phyloP scores from a whole-genome alignment of 2,888 invertebrate species.

The Drosophila pseudotakahashii region DNA sequence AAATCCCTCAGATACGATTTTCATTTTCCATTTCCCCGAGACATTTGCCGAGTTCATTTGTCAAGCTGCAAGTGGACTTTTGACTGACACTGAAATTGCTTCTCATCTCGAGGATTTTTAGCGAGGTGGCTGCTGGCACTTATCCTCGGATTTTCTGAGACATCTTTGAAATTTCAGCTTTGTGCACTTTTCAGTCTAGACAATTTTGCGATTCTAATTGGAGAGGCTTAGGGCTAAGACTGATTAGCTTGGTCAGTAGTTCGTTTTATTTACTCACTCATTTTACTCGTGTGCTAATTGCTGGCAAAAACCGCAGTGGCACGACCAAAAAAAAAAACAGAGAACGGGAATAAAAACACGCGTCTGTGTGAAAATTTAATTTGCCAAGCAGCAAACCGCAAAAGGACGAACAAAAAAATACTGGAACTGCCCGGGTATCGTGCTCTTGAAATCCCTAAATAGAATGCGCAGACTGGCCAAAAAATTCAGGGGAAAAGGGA shows the following conservation, averaged over 20 bases:
- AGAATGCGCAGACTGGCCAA: conserved; percentile 51
- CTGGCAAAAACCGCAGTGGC: conserved; percentile 48
- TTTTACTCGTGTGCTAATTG: conserved; percentile 61
- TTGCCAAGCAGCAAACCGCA: conserved; percentile 39
- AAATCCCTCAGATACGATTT: conserved; percentile 10
- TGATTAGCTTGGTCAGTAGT: conserved; percentile 26
- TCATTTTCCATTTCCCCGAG: conserved; percentile 13
- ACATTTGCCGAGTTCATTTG: conserved; percentile 42
- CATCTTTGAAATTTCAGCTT: neutral
- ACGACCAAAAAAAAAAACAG: neutral
- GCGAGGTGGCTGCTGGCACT: conserved; percentile 7
- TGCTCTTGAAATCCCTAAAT: conserved; percentile 51
- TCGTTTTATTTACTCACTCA: conserved; percentile 8
- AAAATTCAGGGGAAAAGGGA: conserved; percentile 12
- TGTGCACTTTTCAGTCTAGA: conserved; percentile 58
- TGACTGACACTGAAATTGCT: conserved; percentile 38
- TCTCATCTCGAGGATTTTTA: conserved; percentile 28
- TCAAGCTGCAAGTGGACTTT: conserved; percentile 38
- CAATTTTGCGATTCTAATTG: conserved; percentile 62
- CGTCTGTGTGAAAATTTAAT: conserved; percentile 57
- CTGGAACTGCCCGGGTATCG: conserved; percentile 5
- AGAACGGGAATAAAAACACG: conserved; percentile 31
- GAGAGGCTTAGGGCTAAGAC: conserved; percentile 33
- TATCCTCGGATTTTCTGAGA: conserved; percentile 1
- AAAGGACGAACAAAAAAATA: conserved; percentile 17